Evolutionary conservation across 2,888 invertebrate genomes (phyloP).

Genomic region (Minunthozetes semirufus): DNA sequence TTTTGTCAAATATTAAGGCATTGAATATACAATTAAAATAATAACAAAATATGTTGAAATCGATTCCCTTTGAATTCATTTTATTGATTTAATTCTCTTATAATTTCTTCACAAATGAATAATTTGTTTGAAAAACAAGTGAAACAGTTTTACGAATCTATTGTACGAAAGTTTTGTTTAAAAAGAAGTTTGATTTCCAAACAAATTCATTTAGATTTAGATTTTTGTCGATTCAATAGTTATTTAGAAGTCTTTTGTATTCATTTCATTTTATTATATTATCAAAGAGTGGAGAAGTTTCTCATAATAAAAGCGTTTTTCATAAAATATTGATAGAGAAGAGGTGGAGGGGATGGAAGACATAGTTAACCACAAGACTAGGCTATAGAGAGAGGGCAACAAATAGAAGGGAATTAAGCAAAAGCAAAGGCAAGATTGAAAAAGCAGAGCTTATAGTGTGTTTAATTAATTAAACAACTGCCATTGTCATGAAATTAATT

Average conservation of each 20-base stretch:
- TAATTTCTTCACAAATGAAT: no score
- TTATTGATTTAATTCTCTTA: neutral
- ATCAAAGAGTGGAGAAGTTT: neutral
- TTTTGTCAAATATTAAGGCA: slow-evolving; percentile 21
- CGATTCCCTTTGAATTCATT: neutral
- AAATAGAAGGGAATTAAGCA: slow-evolving; percentile 29
- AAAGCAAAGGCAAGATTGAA: slow-evolving; percentile 26
- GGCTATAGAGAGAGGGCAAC: slow-evolving; percentile 22
- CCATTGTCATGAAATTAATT: slow-evolving; percentile 37
- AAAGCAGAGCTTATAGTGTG: slow-evolving; percentile 19
- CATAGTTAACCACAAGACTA: slow-evolving; percentile 22
- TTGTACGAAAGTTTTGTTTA: no score
- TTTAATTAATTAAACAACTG: slow-evolving; percentile 32
- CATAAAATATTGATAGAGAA: slow-evolving; percentile 30
- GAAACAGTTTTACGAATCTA: no score
- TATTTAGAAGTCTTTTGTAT: slow-evolving; percentile 20
- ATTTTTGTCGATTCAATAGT: slow-evolving; percentile 11
- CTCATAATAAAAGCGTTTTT: slow-evolving; percentile 29
- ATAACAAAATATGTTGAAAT: slow-evolving; percentile 14
- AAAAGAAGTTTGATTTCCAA: neutral
- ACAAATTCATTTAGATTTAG: slow-evolving; percentile 12
- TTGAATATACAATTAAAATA: slow-evolving; percentile 2
- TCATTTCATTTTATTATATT: slow-evolving; percentile 25
- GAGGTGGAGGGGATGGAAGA: slow-evolving; percentile 21
- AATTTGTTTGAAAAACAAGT: no score